A percentile compares a stretch with the other conserved stretches of the same genome.
These are phyloP conservation scores for Poecile atricapillus DNA, from an alignment of 2,113 vertebrate genomes.

Conservation along the genomic window DNA sequence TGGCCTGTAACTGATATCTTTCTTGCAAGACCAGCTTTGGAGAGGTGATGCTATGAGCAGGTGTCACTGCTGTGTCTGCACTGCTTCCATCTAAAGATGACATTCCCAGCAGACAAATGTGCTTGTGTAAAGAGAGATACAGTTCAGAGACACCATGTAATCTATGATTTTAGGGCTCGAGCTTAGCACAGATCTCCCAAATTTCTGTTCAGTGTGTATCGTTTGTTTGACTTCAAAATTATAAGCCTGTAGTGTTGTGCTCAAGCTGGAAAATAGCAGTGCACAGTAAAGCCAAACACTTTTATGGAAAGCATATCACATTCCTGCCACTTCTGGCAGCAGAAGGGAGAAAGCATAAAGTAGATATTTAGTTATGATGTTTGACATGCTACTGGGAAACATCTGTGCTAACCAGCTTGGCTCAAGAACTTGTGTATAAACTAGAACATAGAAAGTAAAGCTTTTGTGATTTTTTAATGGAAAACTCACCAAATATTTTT, in stretches of 20 bases:
- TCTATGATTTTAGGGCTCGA: background rate
- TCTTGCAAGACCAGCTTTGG: background rate
- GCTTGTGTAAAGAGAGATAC: background rate
- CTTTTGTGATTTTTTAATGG: background rate
- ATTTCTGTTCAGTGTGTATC: background rate
- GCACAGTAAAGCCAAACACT: background rate
- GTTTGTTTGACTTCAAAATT: background rate
- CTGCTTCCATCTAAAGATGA: background rate
- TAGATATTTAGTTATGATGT: background rate
- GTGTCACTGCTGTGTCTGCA: background rate
- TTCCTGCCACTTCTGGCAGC: background rate
- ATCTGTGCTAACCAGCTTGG: background rate
- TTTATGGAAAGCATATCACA: background rate
- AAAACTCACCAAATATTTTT: background rate
- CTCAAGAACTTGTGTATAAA: background rate
- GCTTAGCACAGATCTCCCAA: background rate
- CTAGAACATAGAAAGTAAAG: background rate
- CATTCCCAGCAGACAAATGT: background rate
- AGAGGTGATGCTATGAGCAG: background rate
- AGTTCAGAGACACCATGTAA: background rate
- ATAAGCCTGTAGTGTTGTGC: background rate
- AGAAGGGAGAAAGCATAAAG: background rate
- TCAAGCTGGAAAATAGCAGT: background rate
- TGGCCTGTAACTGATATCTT: background rate
- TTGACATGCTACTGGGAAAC: background rate